A percentile compares a stretch with the other conserved stretches of the same genome.
Evolutionary conservation across 2,888 invertebrate species (phyloP).

Genomic region (Sinodicranocentrus sp.): DNA sequence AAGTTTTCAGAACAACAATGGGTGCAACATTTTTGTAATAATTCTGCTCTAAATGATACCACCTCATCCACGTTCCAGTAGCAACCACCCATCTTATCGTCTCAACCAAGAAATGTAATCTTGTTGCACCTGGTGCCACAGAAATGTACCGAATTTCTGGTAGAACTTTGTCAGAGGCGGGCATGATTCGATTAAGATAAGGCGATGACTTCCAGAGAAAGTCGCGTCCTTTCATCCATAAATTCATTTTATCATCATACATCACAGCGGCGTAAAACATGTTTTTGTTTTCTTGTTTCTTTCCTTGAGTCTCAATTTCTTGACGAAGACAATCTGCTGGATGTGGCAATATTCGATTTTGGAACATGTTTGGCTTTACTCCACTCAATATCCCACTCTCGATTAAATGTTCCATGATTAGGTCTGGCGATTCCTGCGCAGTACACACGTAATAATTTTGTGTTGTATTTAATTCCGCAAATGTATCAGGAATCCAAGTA

Average conservation of each 20-base stretch:
- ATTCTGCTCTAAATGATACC: constrained; percentile 59
- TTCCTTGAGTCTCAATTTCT: background rate
- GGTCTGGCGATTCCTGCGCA: constrained; percentile 8
- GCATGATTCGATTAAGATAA: constrained; percentile 17
- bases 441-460: constrained; percentile 42
- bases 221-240: constrained; percentile 42
- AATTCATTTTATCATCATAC: constrained; percentile 58
- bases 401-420: constrained; percentile 1
- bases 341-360: background rate
- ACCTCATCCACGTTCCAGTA: constrained; percentile 50
- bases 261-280: constrained; percentile 43
- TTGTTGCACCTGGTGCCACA: constrained; percentile 48
- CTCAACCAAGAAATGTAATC: constrained; percentile 50
- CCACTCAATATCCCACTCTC: constrained; percentile 7
- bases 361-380: background rate
- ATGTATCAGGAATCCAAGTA: constrained; percentile 41
- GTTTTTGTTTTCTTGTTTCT: background rate
- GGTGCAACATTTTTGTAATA: constrained; percentile 61
- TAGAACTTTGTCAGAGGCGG: constrained; percentile 30
- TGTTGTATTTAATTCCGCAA: constrained; percentile 44
- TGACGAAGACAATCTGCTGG: constrained; percentile 20
- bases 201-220: constrained; percentile 19
- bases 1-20: background rate
- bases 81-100: constrained; percentile 42
- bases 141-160: constrained; percentile 55